Evolutionary conservation across 2,888 invertebrate genomes (phyloP), one percentile per base, ranked within the genome.

Genomic region (Pterostichus niger): DNA sequence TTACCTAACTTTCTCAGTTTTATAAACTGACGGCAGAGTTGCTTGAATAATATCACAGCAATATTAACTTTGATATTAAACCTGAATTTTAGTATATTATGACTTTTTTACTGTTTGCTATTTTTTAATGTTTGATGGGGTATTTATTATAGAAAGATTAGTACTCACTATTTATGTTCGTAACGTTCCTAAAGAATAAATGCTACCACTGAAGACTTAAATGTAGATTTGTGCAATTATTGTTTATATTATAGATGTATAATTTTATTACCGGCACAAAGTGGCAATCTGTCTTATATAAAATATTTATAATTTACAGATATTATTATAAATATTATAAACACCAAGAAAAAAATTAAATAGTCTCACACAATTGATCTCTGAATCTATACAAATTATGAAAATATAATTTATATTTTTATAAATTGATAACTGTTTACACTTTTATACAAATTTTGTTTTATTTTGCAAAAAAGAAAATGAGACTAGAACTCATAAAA

Each of bases 371-470:
- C 68, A 71, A 40, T 71, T 71, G 68, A 71, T 71, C 68, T 71
- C 44, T 71, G 35, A 33, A 64, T 33, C n/a, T 64, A 33, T 59
- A 31, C 59, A 59, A 31, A 59, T 59, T 59, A 59, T 5, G 10
- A 71, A 71, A 71, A 71, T 40, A 71, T 71, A 44, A 71, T 71
- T 71, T 71, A 71, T 71, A 71, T 71, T 71, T 71, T 71, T 71
- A 71, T 71, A 71, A 71, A 71, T 71, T 71, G 44, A 44, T 71
- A 71, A 44, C 68, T 71, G 17, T 71, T 71, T 71, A 71, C 31
- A 71, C 68, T 71, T 71, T 71, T 71, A 71, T 71, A 71, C 7
- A 44, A 44, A 17, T 71, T 71, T 44, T 71, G 17, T 44, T 71
- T 44, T 17, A 71, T 71, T 44, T 71, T 71, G 44, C 68, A 71